Evolutionary conservation across 2,888 invertebrate species (phyloP).

Genomic region (Cyclophora punctaria): DNA sequence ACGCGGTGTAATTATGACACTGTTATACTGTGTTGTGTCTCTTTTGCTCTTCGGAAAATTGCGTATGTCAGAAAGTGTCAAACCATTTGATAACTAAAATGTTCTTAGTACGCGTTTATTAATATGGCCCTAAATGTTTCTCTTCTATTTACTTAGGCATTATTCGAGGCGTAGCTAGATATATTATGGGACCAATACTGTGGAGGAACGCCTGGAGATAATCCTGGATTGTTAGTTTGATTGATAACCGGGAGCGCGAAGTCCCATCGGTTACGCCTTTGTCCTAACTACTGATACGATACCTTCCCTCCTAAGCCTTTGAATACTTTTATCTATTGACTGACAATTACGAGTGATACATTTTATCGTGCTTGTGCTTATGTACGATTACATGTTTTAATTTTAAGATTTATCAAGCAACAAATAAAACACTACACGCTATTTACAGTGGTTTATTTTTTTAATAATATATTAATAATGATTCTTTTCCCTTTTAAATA

Average conservation of each 20-base stretch:
- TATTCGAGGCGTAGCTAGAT: slow-evolving; percentile 62
- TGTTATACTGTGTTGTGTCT: neutral
- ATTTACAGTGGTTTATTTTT: slow-evolving; percentile 32
- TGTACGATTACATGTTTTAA: slow-evolving; percentile 64
- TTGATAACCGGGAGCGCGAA: slow-evolving; percentile 41
- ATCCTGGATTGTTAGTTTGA: slow-evolving; percentile 37
- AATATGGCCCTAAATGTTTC: slow-evolving; percentile 3
- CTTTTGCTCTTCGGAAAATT: too few species aligned
- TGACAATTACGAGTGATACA: slow-evolving; percentile 28
- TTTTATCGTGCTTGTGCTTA: slow-evolving; percentile 70
- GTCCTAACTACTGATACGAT: slow-evolving; percentile 38
- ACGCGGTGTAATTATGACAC: slow-evolving; percentile 2
- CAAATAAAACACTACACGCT: slow-evolving; percentile 63
- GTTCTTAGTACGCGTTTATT: too few species aligned
- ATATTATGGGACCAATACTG: slow-evolving; percentile 57
- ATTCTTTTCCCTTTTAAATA: too few species aligned
- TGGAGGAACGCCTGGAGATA: slow-evolving; percentile 27
- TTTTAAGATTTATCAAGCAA: slow-evolving; percentile 58
- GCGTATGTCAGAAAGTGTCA: too few species aligned
- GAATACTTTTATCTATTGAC: slow-evolving; percentile 59
- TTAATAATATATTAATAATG: neutral
- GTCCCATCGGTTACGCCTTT: slow-evolving; percentile 70
- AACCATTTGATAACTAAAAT: too few species aligned
- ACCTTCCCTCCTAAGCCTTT: slow-evolving; percentile 62
- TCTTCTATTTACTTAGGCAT: slow-evolving; percentile 25